A percentile compares a stretch with the other conserved stretches of the same genome.
These are phyloP conservation scores for Metopolophium dirhodum DNA, from an alignment of 1,140 invertebrate species.

Conservation along the genomic window DNA sequence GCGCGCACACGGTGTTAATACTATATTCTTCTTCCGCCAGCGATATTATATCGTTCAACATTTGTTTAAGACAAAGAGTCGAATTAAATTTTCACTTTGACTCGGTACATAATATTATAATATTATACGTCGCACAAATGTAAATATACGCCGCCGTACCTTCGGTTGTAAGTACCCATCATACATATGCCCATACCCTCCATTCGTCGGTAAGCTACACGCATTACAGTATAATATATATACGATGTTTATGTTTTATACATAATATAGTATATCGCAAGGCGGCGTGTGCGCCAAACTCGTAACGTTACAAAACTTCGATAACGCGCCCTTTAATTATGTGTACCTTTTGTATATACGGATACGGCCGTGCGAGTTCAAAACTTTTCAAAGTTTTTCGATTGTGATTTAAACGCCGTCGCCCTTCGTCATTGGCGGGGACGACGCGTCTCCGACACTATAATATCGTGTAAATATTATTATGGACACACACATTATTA, in stretches of 20 bases:
- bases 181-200: no score
- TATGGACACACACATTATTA: no score
- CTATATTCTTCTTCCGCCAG: neutral
- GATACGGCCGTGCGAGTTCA: neutral
- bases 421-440: neutral
- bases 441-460: neutral
- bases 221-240: no score
- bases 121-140: neutral
- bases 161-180: neutral
- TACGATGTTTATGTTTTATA: neutral
- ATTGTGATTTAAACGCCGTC: neutral
- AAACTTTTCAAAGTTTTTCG: neutral
- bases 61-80: neutral
- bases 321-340: slow-evolving; percentile 9
- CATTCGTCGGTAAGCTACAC: neutral
- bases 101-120: neutral
- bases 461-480: no score
- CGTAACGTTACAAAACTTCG: neutral
- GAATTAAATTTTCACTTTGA: slow-evolving; percentile 4
- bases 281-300: neutral
- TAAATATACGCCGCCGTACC: neutral
- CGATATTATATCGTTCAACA: neutral
- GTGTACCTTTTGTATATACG: neutral
- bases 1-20: neutral
- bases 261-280: neutral